Evolutionary conservation across 1,140 invertebrate genomes (phyloP).

Genomic region (Mycetomoellerius zeteki): DNA sequence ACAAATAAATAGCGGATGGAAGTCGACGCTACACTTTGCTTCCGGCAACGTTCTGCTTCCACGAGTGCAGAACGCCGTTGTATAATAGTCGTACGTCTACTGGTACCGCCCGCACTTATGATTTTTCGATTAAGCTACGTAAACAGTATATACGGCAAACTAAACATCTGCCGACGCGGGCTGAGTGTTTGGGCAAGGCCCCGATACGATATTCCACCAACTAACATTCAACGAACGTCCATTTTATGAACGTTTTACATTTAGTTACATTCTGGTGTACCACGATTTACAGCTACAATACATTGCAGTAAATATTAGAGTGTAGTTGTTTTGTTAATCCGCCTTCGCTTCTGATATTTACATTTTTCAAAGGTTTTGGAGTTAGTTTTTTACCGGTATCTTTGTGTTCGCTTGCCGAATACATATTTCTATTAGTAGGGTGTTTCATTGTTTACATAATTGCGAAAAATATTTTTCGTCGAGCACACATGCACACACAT

Average conservation of each 20-base stretch:
- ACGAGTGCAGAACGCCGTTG: conserved; percentile 27
- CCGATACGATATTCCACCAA: conserved; percentile 69
- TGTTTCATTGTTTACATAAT: conserved; percentile 31
- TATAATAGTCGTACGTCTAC: conserved; percentile 37
- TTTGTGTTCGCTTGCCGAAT: conserved; percentile 5
- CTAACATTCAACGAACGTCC: conserved; percentile 54
- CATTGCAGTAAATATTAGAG: conserved; percentile 53
- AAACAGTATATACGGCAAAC: conserved; percentile 70
- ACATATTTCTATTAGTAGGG: background rate
- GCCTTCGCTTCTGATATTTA: conserved; percentile 24
- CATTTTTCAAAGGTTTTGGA: conserved; percentile 24
- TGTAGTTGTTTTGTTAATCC: conserved; percentile 19
- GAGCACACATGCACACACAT: background rate
- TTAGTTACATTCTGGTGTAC: conserved; percentile 19
- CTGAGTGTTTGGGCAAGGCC: conserved; percentile 68
- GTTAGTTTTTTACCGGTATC: conserved; percentile 29
- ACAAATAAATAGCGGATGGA: conserved; percentile 26
- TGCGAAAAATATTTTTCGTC: conserved; percentile 31
- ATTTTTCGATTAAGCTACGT: conserved; percentile 78
- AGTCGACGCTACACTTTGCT: conserved; percentile 29
- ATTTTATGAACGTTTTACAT: conserved; percentile 52
- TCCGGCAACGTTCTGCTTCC: conserved; percentile 26
- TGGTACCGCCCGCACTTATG: conserved; percentile 66
- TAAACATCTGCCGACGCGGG: conserved; percentile 68
- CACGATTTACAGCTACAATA: conserved; percentile 1